Conservation (phyloP, 2,888 invertebrate species). For the Nomada lathburiana region DNA sequence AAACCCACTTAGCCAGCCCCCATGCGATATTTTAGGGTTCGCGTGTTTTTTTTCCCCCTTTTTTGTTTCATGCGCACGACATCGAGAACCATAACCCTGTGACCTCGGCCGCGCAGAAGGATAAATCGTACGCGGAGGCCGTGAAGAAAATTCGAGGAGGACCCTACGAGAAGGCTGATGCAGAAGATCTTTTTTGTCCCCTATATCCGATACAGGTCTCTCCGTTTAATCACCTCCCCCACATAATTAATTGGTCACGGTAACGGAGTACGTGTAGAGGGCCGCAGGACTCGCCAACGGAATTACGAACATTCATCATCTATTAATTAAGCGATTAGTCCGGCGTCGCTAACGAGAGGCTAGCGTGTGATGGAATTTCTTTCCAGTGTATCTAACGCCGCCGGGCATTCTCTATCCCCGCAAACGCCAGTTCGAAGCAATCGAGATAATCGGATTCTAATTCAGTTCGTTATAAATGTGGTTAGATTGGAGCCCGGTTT, state of each 20-base stretch:
- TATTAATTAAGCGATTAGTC: conserved; percentile 78
- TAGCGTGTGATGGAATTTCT: conserved; percentile 63
- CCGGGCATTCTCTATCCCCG: conserved; percentile 52
- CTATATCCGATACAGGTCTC: conserved; percentile 7
- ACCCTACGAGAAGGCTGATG: conserved; percentile 6
- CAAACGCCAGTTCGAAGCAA: conserved; percentile 5
- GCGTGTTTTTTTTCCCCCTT: conserved; percentile 43
- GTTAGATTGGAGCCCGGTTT: conserved; percentile 32
- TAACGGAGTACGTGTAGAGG: conserved; percentile 64
- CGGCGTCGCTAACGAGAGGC: conserved; percentile 66
- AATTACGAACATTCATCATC: conserved; percentile 74
- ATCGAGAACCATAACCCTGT: conserved; percentile 67
- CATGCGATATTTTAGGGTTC: conserved; percentile 71
- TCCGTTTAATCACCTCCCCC: conserved; percentile 56
- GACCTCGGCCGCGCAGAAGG: conserved; percentile 56
- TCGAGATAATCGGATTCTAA: conserved; percentile 55
- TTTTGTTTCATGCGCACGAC: conserved; percentile 44
- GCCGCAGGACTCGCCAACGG: conserved; percentile 43
- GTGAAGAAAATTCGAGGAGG: conserved; percentile 65
- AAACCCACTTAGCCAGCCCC: conserved; percentile 64
- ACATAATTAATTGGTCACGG: conserved; percentile 68
- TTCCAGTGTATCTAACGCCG: conserved; percentile 49
- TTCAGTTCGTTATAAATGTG: conserved; percentile 49
- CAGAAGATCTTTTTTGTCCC: conserved; percentile 34
- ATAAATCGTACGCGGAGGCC: conserved; percentile 60